A percentile compares a stretch with the other conserved stretches of the same genome.
These are phyloP conservation scores for Myopa testacea DNA, from an alignment of 2,888 invertebrate genomes.

Conservation along the genomic window DNA sequence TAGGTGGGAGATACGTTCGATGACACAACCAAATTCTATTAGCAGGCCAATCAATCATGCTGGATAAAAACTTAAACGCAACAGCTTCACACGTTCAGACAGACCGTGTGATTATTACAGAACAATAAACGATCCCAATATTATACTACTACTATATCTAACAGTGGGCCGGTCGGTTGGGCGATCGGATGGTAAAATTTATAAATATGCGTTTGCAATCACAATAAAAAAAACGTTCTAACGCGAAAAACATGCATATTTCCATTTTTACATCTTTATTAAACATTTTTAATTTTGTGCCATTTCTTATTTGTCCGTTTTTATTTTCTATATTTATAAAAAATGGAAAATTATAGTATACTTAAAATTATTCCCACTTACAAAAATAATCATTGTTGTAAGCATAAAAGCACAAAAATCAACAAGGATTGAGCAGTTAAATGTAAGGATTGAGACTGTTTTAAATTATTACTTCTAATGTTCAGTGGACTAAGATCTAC, in stretches of 20 bases:
- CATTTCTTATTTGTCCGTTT: not conserved
- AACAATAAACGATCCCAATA: not conserved
- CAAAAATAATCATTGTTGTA: no score
- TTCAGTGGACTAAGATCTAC: no score
- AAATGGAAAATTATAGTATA: no score
- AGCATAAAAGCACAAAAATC: no score
- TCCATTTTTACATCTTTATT: not conserved
- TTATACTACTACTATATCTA: not conserved
- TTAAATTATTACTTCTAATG: no score
- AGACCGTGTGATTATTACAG: not conserved
- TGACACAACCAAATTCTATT: constrained; percentile 79
- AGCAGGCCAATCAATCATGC: constrained; percentile 70
- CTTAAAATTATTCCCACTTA: no score
- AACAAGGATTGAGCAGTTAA: no score
- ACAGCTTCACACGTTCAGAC: constrained; percentile 18
- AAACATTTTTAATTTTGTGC: not conserved
- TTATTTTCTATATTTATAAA: not conserved
- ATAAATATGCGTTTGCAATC: not conserved
- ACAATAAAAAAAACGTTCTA: not conserved
- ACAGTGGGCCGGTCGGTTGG: not conserved
- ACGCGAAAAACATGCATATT: not conserved
- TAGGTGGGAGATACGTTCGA: constrained; percentile 76
- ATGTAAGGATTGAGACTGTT: no score
- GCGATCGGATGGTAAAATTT: not conserved
- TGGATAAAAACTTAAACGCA: constrained; percentile 53